Conservation (phyloP, 2,797 vertebrate genomes). For the Benthosema pterotum region DNA sequence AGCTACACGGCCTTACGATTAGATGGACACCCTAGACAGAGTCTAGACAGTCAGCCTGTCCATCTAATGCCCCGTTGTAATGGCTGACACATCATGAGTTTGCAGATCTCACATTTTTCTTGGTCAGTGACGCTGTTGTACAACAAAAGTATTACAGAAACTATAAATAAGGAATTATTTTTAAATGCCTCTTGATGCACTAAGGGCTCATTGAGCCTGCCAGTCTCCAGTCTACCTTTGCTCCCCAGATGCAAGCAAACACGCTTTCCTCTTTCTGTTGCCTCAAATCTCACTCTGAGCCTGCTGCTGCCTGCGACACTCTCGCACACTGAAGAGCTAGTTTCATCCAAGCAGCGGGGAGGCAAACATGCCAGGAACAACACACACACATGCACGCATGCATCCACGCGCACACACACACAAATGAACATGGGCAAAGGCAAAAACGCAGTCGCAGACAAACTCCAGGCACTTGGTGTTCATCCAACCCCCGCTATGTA, state of each 20-base stretch:
- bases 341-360: conserved; percentile 41
- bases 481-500: conserved; percentile 9
- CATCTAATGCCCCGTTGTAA: not conserved
- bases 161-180: conserved; percentile 3
- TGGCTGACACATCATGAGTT: too few relatives aligned
- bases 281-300: conserved; percentile 45
- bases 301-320: conserved; percentile 25
- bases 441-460: conserved; percentile 13
- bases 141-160: too few relatives aligned
- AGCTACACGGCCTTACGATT: conserved; percentile 8
- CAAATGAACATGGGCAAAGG: conserved; percentile 35
- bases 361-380: conserved; percentile 1
- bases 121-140: not conserved
- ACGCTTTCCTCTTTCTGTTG: conserved; percentile 14
- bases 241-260: conserved; percentile 22
- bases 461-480: conserved; percentile 5
- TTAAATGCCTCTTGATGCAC: conserved; percentile 21
- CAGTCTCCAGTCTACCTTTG: conserved; percentile 22
- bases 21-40: conserved; percentile 21
- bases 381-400: conserved; percentile 9
- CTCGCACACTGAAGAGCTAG: conserved; percentile 31
- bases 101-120: too few relatives aligned
- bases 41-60: conserved; percentile 15
- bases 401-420: conserved; percentile 27
- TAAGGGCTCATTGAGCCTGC: conserved; percentile 30